Conservation (phyloP, 37 sponge, comb jelly and placozoan genomes). For the Aphrocallistes beatrix region DNA sequence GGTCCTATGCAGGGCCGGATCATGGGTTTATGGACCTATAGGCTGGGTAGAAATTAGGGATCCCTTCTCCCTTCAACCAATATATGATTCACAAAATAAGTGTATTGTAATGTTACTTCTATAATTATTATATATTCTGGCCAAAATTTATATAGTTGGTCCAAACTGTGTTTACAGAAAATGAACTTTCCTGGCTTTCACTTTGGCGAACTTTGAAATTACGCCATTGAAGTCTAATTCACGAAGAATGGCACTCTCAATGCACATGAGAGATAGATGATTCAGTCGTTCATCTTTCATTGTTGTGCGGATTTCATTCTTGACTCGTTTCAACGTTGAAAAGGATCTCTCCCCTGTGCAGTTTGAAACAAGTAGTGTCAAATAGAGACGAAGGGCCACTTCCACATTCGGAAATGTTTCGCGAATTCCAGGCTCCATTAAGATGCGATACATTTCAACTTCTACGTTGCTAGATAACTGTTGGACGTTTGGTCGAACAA, state of each 20-base stretch:
- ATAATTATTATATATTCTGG: background rate
- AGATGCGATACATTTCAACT: conserved; percentile 6
- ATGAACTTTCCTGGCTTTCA: conserved; percentile 2
- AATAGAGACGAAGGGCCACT: conserved; percentile 5
- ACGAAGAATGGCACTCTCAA: conserved; percentile 19
- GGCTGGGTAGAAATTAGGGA: background rate
- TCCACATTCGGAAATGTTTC: conserved; percentile 17
- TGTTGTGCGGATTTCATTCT: conserved; percentile 16
- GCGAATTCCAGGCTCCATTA: conserved; percentile 19
- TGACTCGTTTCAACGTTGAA: conserved; percentile 16
- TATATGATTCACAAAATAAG: conserved; percentile 5
- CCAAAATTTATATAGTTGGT: too few species aligned
- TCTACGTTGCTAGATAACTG: conserved; percentile 9
- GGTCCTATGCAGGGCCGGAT: conserved; percentile 12
- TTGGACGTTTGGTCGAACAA: conserved; percentile 5
- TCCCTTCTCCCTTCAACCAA: conserved; percentile 19
- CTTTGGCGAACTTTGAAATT: conserved; percentile 13
- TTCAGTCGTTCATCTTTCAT: conserved; percentile 12
- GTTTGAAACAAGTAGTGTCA: conserved; percentile 18
- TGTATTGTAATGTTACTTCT: background rate
- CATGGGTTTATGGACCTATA: background rate
- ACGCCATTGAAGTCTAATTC: conserved; percentile 7
- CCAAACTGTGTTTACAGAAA: conserved; percentile 9
- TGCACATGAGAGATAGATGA: background rate
- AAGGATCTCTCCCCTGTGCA: conserved; percentile 17